Percentiles rank a stretch among this genome's conserved stretches.
Evolutionary conservation across 2,888 invertebrate genomes (phyloP).

Genomic region (Apamea epomidion): DNA sequence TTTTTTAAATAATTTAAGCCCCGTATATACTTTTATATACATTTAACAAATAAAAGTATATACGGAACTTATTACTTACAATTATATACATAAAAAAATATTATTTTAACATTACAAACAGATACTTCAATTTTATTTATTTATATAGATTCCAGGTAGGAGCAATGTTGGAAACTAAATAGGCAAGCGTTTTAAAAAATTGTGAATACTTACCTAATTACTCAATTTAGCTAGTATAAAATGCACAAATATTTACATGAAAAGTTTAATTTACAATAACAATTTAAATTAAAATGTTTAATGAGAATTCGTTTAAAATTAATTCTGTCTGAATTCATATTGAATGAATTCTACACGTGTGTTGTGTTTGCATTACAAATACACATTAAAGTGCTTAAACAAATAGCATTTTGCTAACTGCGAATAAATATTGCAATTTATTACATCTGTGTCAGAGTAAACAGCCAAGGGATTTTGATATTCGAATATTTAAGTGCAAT

Average conservation of each 20-base stretch:
- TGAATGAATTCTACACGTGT: background rate
- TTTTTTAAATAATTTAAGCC: too few relatives aligned
- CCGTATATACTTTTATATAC: too few relatives aligned
- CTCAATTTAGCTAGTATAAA: background rate
- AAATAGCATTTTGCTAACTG: slow-evolving; percentile 27
- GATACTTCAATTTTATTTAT: background rate
- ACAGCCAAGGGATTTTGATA: slow-evolving; percentile 70
- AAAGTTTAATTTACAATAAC: background rate
- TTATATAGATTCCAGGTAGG: background rate
- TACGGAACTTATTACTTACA: too few relatives aligned
- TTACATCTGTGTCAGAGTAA: slow-evolving; percentile 68
- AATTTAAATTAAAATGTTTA: too few relatives aligned
- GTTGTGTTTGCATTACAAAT: slow-evolving; percentile 2
- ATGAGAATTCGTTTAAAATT: background rate
- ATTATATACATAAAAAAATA: too few relatives aligned
- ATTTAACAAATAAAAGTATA: too few relatives aligned
- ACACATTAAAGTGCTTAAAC: slow-evolving; percentile 14
- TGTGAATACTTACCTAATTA: background rate
- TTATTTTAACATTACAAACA: background rate
- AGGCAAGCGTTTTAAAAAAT: background rate
- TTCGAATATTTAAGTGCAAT: slow-evolving; percentile 81
- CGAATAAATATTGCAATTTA: slow-evolving; percentile 60
- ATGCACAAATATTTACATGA: background rate
- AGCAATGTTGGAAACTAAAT: background rate
- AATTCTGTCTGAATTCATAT: background rate